A percentile compares a stretch with the other conserved stretches of the same genome.
Conservation (phyloP, 2,888 invertebrate species). For the Lacanobia wlatinum region DNA sequence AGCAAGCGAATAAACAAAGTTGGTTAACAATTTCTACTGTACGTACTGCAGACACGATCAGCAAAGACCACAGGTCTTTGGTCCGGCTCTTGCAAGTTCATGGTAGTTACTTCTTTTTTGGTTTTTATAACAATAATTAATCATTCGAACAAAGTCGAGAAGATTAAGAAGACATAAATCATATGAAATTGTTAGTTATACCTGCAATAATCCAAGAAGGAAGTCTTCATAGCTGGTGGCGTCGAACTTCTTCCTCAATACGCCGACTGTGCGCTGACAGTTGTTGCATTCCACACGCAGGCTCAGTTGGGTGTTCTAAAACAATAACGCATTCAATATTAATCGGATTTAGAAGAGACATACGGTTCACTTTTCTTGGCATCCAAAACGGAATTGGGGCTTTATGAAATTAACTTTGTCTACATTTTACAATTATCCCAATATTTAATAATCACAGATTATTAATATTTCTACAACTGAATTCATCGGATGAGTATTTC, state of each 20-base stretch:
- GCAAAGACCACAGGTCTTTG: too few species aligned
- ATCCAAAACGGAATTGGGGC: neutral
- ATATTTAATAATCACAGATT: neutral
- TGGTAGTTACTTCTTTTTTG: neutral
- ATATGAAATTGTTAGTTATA: constrained; percentile 64
- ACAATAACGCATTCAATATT: neutral
- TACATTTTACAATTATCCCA: neutral
- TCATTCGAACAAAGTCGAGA: neutral
- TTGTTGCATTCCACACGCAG: constrained; percentile 79
- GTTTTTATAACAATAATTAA: neutral
- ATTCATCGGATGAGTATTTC: neutral
- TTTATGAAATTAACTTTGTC: neutral
- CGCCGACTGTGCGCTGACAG: constrained; percentile 89
- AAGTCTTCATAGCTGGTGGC: constrained; percentile 90
- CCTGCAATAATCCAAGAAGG: constrained; percentile 89
- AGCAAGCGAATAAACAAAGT: neutral
- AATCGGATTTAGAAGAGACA: neutral
- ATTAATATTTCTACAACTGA: too few species aligned
- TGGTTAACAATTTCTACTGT: too few species aligned
- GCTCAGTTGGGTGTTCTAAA: constrained; percentile 75
- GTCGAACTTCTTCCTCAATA: constrained; percentile 90
- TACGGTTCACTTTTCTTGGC: neutral
- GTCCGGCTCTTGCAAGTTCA: neutral
- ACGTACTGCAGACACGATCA: too few species aligned
- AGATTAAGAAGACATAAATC: neutral